phyloP scores from a whole-genome alignment of 2,888 invertebrate species.

The Merodon equestris region DNA sequence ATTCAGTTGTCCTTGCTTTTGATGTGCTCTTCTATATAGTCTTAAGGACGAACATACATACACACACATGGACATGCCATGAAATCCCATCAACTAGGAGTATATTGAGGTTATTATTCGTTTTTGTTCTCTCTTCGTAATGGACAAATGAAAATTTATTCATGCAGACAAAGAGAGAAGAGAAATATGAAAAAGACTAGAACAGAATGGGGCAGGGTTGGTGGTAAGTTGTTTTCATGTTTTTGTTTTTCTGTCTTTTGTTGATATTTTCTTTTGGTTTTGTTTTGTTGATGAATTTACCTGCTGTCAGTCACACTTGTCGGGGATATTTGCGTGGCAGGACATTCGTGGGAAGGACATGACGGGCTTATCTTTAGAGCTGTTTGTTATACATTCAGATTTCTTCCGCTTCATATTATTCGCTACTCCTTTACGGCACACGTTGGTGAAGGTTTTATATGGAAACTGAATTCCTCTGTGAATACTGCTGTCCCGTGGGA shows the following conservation, averaged over 20 bases:
- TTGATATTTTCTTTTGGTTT: slow-evolving; percentile 3
- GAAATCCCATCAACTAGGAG: slow-evolving; percentile 6
- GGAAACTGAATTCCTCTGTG: too few relatives aligned
- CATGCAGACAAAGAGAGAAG: neutral
- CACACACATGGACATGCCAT: neutral
- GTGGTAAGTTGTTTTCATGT: slow-evolving; percentile 5
- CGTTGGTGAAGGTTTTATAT: too few relatives aligned
- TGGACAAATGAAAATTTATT: slow-evolving; percentile 32
- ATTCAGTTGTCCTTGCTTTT: slow-evolving; percentile 56
- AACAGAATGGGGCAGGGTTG: neutral
- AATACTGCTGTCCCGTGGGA: too few relatives aligned
- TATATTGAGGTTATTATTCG: slow-evolving; percentile 23
- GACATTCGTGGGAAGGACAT: neutral
- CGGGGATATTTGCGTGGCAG: neutral
- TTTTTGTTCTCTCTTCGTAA: slow-evolving; percentile 4
- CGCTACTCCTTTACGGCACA: too few relatives aligned
- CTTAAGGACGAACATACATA: slow-evolving; percentile 1
- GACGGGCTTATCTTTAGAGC: slow-evolving; percentile 1
- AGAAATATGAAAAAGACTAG: neutral
- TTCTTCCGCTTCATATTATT: slow-evolving; percentile 1
- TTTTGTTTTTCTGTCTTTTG: slow-evolving; percentile 20
- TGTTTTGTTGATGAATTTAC: slow-evolving; percentile 4
- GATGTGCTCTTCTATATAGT: slow-evolving; percentile 16
- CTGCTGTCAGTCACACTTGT: slow-evolving; percentile 28
- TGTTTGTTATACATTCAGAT: slow-evolving; percentile 11